Percentiles rank a stretch among this genome's conserved stretches.
Conservation (phyloP, 1,140 invertebrate species). For the Pseudachorutes palmiensis region DNA sequence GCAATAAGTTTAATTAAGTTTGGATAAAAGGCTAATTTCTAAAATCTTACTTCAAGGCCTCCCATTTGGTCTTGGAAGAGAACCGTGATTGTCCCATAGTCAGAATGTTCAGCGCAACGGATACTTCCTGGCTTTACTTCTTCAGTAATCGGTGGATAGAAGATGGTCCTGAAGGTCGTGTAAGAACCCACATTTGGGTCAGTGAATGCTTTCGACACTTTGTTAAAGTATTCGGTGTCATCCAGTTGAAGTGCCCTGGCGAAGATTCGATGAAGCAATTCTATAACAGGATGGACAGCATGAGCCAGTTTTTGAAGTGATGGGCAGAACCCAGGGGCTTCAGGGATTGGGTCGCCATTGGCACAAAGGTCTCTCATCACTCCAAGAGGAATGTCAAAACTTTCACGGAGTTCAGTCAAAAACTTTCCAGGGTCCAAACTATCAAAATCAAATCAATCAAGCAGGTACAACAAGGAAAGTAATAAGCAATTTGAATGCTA, state of each 20-base stretch:
- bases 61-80: slow-evolving; percentile 35
- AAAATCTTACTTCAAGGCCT: slow-evolving; percentile 20
- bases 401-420: slow-evolving; percentile 4
- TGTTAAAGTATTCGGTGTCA: slow-evolving; percentile 16
- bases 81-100: slow-evolving; percentile 29
- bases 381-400: slow-evolving; percentile 1
- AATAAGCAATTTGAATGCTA: background rate
- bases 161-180: slow-evolving; percentile 10
- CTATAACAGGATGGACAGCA: slow-evolving; percentile 12
- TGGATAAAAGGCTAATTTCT: background rate
- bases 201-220: background rate
- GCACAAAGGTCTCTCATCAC: background rate
- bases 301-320: background rate
- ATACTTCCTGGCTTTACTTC: background rate
- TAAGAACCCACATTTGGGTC: background rate
- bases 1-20: background rate
- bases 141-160: slow-evolving; percentile 26
- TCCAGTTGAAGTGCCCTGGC: slow-evolving; percentile 18
- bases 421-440: background rate
- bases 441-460: too few relatives aligned
- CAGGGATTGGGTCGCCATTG: background rate
- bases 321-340: slow-evolving; percentile 10
- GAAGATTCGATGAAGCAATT: slow-evolving; percentile 8
- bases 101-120: slow-evolving; percentile 28
- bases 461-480: background rate